phyloP scores from a whole-genome alignment of 2,888 invertebrate genomes.

The Isoperla grammatica region DNA sequence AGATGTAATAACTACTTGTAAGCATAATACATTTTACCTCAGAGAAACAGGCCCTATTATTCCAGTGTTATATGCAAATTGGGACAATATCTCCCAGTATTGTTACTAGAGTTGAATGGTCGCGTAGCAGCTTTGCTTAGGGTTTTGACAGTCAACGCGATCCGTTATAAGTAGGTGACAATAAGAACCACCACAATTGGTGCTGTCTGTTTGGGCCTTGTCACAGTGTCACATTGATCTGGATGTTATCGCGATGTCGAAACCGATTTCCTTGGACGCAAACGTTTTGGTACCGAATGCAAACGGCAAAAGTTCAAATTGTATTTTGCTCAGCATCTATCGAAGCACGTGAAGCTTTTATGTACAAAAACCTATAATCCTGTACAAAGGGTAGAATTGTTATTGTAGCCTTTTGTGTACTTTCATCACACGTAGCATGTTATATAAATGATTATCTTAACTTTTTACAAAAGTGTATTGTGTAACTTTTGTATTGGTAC shows the following conservation, averaged over 20 bases:
- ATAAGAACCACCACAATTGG: too few species aligned
- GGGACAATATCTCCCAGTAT: too few species aligned
- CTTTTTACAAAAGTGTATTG: constrained; percentile 8
- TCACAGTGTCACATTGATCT: constrained; percentile 1
- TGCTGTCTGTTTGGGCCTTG: constrained; percentile 22
- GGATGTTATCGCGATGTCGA: not conserved
- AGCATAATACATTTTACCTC: too few species aligned
- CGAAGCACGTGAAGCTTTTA: constrained; percentile 22
- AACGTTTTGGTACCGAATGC: constrained; percentile 11
- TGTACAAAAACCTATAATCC: constrained; percentile 17
- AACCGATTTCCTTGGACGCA: not conserved
- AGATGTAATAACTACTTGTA: too few species aligned
- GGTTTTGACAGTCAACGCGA: too few species aligned
- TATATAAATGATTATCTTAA: constrained; percentile 8
- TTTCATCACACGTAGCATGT: constrained; percentile 12
- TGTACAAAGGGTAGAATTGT: constrained; percentile 17
- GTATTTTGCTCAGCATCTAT: constrained; percentile 25
- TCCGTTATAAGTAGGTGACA: too few species aligned
- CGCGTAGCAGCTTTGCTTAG: too few species aligned
- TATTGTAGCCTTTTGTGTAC: constrained; percentile 16
- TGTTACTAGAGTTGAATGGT: too few species aligned
- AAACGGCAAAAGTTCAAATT: constrained; percentile 22
- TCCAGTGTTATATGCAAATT: too few species aligned
- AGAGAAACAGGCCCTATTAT: too few species aligned
- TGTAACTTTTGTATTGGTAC: constrained; percentile 1